Evolutionary conservation across 2,113 vertebrate species (phyloP).

Genomic region (Chascanopsetta lugubris): DNA sequence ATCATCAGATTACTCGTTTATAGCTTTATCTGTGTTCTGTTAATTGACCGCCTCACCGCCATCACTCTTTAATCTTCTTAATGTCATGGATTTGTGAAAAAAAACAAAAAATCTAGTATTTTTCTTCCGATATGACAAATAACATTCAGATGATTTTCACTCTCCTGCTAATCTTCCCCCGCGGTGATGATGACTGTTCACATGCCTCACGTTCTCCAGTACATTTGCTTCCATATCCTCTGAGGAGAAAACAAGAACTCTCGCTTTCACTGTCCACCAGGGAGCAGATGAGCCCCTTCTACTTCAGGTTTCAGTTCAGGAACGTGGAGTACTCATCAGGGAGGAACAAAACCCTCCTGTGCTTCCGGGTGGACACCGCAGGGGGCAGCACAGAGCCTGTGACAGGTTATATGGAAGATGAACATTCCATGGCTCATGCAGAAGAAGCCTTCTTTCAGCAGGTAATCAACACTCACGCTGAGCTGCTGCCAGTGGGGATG

Average conservation of each 20-base stretch:
- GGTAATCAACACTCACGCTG: constrained; percentile 34
- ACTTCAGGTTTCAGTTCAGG: constrained; percentile 98
- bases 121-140: too few species aligned
- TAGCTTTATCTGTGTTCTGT: too few species aligned
- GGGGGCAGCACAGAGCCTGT: constrained; percentile 80
- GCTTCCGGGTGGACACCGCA: constrained; percentile 88
- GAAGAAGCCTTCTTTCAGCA: constrained; percentile 94
- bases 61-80: too few species aligned
- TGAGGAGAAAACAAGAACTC: neutral
- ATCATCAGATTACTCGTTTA: too few species aligned
- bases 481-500: neutral
- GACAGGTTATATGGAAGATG: constrained; percentile 93
- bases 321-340: constrained; percentile 98
- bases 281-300: constrained; percentile 89
- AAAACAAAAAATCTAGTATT: too few species aligned
- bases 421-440: constrained; percentile 87
- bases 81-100: too few species aligned
- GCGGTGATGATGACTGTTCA: neutral
- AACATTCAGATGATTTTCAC: too few species aligned
- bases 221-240: too few species aligned
- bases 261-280: constrained; percentile 69
- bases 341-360: constrained; percentile 96
- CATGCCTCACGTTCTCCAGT: too few species aligned
- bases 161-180: neutral
- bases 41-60: too few species aligned